Conservation (phyloP, 92 coral and sea anemone species). For the Diadumene lineata region DNA sequence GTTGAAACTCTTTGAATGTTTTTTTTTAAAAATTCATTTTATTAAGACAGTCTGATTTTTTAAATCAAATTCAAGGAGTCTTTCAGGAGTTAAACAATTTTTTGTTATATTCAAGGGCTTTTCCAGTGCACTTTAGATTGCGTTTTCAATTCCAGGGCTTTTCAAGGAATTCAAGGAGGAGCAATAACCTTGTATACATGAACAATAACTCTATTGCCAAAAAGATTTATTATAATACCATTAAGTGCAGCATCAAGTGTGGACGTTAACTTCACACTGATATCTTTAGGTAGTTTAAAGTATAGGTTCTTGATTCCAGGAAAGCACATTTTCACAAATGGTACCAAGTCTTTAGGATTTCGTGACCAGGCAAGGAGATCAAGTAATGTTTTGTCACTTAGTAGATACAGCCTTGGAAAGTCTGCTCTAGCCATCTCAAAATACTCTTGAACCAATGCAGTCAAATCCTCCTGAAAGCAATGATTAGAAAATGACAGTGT, state of each 20-base stretch:
- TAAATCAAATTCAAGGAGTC: no score
- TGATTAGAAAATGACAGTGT: not conserved
- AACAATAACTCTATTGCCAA: no score
- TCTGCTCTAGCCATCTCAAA: slow-evolving; percentile 69
- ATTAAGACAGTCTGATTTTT: no score
- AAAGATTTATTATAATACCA: slow-evolving; percentile 66
- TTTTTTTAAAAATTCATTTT: no score
- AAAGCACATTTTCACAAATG: slow-evolving; percentile 88
- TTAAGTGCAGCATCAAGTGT: slow-evolving; percentile 91
- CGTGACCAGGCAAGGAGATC: slow-evolving; percentile 88
- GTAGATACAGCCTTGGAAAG: slow-evolving; percentile 82
- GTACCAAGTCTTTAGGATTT: slow-evolving; percentile 85
- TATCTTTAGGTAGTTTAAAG: slow-evolving; percentile 84
- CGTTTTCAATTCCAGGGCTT: no score
- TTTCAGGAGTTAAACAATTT: no score
- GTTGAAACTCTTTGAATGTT: no score
- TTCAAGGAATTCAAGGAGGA: no score
- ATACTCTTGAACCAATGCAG: slow-evolving; percentile 61
- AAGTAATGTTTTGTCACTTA: slow-evolving; percentile 84
- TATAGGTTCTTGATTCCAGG: slow-evolving; percentile 81
- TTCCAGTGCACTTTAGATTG: no score
- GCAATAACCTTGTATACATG: no score
- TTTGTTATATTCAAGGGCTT: no score
- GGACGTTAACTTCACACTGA: slow-evolving; percentile 53
- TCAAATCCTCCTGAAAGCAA: slow-evolving; percentile 78